Conservation (phyloP, 1,140 invertebrate species). For the Heliothis subflexa region DNA sequence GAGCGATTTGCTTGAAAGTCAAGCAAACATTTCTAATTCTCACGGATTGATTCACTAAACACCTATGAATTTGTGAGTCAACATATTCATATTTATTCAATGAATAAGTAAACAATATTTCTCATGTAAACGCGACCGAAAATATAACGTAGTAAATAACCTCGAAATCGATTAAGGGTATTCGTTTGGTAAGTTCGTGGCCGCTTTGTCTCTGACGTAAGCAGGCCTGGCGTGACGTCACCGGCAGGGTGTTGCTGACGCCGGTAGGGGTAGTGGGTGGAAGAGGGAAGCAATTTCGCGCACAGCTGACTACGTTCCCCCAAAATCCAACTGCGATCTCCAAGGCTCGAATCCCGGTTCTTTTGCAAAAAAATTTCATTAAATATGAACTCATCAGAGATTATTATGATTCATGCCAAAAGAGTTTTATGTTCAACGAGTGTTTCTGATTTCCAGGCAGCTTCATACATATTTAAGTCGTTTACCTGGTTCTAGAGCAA, state of each 20-base stretch:
- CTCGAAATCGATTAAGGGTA: conserved; percentile 77
- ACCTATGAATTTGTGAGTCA: conserved; percentile 13
- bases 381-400: conserved; percentile 42
- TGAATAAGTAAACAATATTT: conserved; percentile 11
- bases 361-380: conserved; percentile 47
- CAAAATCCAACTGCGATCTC: conserved; percentile 48
- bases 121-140: conserved; percentile 18
- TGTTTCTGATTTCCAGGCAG: conserved; percentile 2
- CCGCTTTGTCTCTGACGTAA: conserved; percentile 77
- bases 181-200: conserved; percentile 71
- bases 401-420: conserved; percentile 39
- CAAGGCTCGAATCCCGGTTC: conserved; percentile 37
- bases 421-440: conserved; percentile 31
- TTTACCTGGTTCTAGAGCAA: neutral
- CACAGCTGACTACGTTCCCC: conserved; percentile 71
- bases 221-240: conserved; percentile 77
- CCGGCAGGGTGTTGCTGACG: conserved; percentile 53
- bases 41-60: conserved; percentile 1
- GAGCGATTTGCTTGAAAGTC: neutral
- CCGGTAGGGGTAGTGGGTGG: conserved; percentile 56
- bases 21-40: neutral
- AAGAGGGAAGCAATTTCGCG: conserved; percentile 68
- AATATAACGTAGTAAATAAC: conserved; percentile 57
- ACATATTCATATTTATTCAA: conserved; percentile 27
- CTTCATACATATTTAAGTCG: neutral